A percentile compares a stretch with the other conserved stretches of the same genome.
phyloP scores from a whole-genome alignment of 2,797 vertebrate genomes.

The Kryptolebias ocellatus region DNA sequence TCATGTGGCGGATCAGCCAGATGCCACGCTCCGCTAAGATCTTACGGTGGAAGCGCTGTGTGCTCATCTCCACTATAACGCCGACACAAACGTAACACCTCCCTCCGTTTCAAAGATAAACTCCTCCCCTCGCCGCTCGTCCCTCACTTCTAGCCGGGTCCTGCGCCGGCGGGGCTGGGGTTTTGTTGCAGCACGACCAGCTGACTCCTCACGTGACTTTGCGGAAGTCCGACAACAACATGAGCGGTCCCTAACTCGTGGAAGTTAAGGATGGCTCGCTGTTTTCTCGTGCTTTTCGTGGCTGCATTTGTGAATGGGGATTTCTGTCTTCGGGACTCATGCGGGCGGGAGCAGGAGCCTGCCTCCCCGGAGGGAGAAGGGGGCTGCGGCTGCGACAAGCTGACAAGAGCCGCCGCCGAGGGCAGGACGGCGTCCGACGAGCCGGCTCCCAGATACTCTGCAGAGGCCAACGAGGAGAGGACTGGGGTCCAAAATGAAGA shows the following conservation, averaged over 20 bases:
- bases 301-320: slow-evolving; percentile 1
- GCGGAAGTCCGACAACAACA: slow-evolving; percentile 56
- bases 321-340: slow-evolving; percentile 24
- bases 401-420: slow-evolving; percentile 57
- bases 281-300: slow-evolving; percentile 23
- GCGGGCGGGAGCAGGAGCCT: slow-evolving; percentile 25
- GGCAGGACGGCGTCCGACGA: slow-evolving; percentile 6
- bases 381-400: slow-evolving; percentile 76
- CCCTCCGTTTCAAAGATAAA: too few species aligned
- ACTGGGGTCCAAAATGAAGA: background rate
- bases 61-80: too few species aligned
- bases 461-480: slow-evolving; percentile 43
- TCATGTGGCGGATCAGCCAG: too few species aligned
- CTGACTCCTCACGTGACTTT: slow-evolving; percentile 78
- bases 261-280: slow-evolving; percentile 22
- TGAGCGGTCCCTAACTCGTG: background rate
- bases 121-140: too few species aligned
- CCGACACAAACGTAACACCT: too few species aligned
- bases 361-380: slow-evolving; percentile 22
- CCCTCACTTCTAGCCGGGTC: too few species aligned
- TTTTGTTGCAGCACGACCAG: slow-evolving; percentile 28
- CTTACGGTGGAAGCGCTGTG: too few species aligned
- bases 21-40: too few species aligned
- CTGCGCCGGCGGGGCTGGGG: too few species aligned
- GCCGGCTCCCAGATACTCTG: slow-evolving; percentile 70